Evolutionary conservation across 1,140 invertebrate species (phyloP), one percentile per base, ranked within the genome.

Genomic region (Cotesia glomerata): DNA sequence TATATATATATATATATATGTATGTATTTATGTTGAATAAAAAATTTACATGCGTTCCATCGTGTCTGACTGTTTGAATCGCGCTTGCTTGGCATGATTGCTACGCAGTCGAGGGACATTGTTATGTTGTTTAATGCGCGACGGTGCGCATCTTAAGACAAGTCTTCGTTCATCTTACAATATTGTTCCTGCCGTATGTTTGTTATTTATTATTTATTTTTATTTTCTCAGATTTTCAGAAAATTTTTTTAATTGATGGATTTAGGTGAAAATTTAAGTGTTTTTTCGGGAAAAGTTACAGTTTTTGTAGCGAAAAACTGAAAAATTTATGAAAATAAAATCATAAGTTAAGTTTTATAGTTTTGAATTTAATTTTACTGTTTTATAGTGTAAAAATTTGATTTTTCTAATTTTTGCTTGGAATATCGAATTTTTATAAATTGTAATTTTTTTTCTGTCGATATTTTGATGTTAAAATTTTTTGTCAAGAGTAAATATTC

Each of bases 11-110:
- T 66, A 58, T 34, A 51, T 52, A 54, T 69, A 32, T 56, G 16
- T 52, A 67, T 39, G n/a, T n/a, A 36, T 45, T 32, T 69, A 64
- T 14, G 32, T 52, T 67, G 75, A 76, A 67, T 67, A 72, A 70
- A 59, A 62, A 69, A 74, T 76, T 76, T 73, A 76, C 75, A 76
- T 76, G 75, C 75, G 73, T 74, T 68, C 69, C 75, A 70, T 52
- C 71, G 63, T 75, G 68, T 73, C 70, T 68, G 51, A n/a, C n/a
- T 18, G 63, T 35, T 52, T 63, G 71, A 67, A 63, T 71, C 62
- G 65, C 69, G 61, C 32, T 64, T 72, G 72, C 32, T 64, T 72
- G 72, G 69, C 75, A 76, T 72, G 72, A 76, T 73, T 76, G 73
- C 75, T 70, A 74, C 69, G 70, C 71, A 76, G 74, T 56, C 63